Percentiles rank a stretch among this genome's conserved stretches.
phyloP scores from a whole-genome alignment of 2,888 invertebrate genomes.

The Cantharis flavilabris region DNA sequence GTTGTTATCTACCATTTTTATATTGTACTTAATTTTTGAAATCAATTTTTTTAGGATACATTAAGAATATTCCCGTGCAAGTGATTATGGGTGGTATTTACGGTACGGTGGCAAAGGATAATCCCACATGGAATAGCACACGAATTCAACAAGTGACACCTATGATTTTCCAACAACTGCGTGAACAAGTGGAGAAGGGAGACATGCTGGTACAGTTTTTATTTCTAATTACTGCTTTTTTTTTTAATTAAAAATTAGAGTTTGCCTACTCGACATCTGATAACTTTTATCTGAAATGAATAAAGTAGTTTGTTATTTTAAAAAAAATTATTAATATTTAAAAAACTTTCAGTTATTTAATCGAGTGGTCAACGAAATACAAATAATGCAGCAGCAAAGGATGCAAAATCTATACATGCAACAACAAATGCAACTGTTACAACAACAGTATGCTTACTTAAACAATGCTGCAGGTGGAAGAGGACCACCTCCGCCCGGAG shows the following conservation, averaged over 20 bases:
- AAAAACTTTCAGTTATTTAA: conserved; percentile 41
- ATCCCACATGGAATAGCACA: conserved; percentile 64
- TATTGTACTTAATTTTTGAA: not conserved
- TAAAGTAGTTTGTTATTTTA: not conserved
- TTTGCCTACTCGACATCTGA: too few species aligned
- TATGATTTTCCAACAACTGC: conserved; percentile 59
- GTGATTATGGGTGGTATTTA: conserved; percentile 50
- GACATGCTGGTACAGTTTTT: conserved; percentile 35
- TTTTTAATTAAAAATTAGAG: too few species aligned
- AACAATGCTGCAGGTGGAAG: not conserved
- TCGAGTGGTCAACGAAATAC: conserved; percentile 45
- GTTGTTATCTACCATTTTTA: too few species aligned
- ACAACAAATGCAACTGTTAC: conserved; percentile 18
- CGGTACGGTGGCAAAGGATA: conserved; percentile 64
- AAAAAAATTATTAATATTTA: not conserved
- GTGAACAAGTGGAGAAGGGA: conserved; percentile 60
- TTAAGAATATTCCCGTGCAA: conserved; percentile 38
- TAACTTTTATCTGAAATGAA: too few species aligned
- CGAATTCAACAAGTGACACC: conserved; percentile 67
- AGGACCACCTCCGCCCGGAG: not conserved
- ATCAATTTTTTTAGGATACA: conserved; percentile 15
- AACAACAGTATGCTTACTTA: not conserved
- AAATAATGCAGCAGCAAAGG: conserved; percentile 39
- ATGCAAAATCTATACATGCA: conserved; percentile 24
- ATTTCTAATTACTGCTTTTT: not conserved